Evolutionary conservation across 92 coral and sea anemone genomes (phyloP).

Genomic region (Phymanthus crucifer): DNA sequence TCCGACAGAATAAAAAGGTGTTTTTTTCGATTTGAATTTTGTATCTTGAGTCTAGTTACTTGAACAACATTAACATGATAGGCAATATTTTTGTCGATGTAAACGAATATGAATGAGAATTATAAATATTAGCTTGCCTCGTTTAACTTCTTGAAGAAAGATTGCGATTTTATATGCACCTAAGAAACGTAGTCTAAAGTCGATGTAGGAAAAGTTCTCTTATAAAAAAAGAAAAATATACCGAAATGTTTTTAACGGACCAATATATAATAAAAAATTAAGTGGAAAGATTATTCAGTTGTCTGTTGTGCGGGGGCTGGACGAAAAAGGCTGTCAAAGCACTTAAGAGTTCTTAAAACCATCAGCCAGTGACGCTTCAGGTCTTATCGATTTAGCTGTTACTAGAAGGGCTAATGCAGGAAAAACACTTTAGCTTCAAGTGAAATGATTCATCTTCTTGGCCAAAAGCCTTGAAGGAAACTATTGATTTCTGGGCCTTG

Average conservation of each 20-base stretch:
- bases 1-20: background rate
- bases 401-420: background rate
- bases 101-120: background rate
- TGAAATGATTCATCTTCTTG: background rate
- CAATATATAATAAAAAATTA: background rate
- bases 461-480: background rate
- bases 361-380: background rate
- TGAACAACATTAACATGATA: background rate
- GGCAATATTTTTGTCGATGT: background rate
- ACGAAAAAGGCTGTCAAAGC: background rate
- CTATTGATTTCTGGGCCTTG: background rate
- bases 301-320: background rate
- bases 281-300: background rate
- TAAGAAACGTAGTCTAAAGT: background rate
- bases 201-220: background rate
- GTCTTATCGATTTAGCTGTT: background rate
- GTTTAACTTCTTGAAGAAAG: background rate
- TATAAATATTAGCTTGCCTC: background rate
- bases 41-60: background rate
- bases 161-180: background rate
- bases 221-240: background rate
- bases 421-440: background rate
- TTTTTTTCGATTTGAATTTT: background rate
- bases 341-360: background rate
- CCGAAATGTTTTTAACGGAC: background rate